Base-by-base conservation (phyloP, 2,888 invertebrate genomes). In the Hypomecis atomaria region DNA sequence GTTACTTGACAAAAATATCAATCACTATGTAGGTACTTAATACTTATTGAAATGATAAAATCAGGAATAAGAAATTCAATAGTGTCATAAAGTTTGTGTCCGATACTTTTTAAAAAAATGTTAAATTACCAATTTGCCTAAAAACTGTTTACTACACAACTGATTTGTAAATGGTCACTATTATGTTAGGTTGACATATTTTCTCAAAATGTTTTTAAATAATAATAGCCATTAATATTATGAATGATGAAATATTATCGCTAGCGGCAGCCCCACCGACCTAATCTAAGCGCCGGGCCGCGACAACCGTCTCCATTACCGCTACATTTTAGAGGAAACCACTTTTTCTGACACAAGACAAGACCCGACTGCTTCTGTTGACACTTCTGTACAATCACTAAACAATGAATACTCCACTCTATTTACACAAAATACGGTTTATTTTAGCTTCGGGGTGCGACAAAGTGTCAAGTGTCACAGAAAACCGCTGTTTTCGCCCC, bases 391-490 rank as follows among this genome's bases (percentile, higher is more conserved):
- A 36, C 59, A 23, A 66, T 36, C 63, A 61, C 50, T 9, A n/a
- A 7, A 23, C 65, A 56, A 61, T 33, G n/a, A 0, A 48, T 33
- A 54, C 5, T 48, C 38, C 44, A 67, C 62, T 61, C 45, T 59
- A 6, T 9, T 0, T 9, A 0, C 10, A 9, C 5, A 5, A 0
- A 5, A 59, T 76, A 79, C 68, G 67, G 70, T 64, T 57, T 42
- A 57, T 52, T 70, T 61, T 74, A 9, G 53, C 6, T n/a, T 56
- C 59, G 2, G 8, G 36, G 13, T 47, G 54, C 48, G 34, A 13
- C 54, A 55, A 54, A 69, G 84, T 89, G 77, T 90, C 83, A 76
- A 74, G 76, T 90, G 85, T 81, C 89, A 85, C 74, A 86, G 78
- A 78, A 23, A 76, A 78, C 81, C 83, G 84, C 79, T 75, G 75